These are phyloP conservation scores for Mallateleia sp. DNA, from an alignment of 2,888 invertebrate species.

Conservation along the genomic window DNA sequence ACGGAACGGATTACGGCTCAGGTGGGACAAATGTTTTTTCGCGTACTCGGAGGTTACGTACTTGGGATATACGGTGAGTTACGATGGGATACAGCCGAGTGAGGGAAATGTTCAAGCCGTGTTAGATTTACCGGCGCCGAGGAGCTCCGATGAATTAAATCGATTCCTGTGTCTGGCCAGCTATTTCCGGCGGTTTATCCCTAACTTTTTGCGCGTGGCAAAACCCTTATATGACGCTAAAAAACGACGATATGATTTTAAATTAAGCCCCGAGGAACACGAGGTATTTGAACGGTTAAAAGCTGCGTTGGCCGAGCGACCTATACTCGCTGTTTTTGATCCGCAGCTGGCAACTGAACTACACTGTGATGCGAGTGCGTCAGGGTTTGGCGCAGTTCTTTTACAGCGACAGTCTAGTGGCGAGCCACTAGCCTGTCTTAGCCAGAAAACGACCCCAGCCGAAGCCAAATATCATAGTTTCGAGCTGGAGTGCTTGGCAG, in stretches of 20 bases:
- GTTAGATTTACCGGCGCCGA: not conserved
- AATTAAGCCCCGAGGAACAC: slow-evolving; percentile 76
- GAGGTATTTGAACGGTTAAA: not conserved
- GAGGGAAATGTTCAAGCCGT: not conserved
- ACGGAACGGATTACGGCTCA: not conserved
- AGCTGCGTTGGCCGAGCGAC: not conserved
- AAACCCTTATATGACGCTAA: not conserved
- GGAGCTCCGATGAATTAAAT: not conserved
- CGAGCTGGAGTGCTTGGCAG: not conserved
- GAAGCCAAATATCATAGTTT: too few species aligned
- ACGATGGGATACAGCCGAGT: not conserved
- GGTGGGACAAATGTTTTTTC: not conserved
- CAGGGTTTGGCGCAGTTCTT: slow-evolving; percentile 84
- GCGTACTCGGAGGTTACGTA: not conserved
- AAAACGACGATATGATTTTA: slow-evolving; percentile 61
- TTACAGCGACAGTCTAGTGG: slow-evolving; percentile 81
- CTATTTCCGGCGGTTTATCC: slow-evolving; percentile 9
- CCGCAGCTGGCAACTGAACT: slow-evolving; percentile 27
- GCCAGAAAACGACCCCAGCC: slow-evolving; percentile 45
- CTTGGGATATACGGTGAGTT: not conserved
- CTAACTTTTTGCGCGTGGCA: not conserved
- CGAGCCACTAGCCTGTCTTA: slow-evolving; percentile 82
- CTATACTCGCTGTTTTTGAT: slow-evolving; percentile 43
- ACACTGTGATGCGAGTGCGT: slow-evolving; percentile 84
- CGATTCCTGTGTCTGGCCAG: slow-evolving; percentile 13